Percentiles rank a stretch among this genome's conserved stretches.
These are phyloP conservation scores for Elegia similella DNA, from an alignment of 2,888 invertebrate species.

Conservation along the genomic window DNA sequence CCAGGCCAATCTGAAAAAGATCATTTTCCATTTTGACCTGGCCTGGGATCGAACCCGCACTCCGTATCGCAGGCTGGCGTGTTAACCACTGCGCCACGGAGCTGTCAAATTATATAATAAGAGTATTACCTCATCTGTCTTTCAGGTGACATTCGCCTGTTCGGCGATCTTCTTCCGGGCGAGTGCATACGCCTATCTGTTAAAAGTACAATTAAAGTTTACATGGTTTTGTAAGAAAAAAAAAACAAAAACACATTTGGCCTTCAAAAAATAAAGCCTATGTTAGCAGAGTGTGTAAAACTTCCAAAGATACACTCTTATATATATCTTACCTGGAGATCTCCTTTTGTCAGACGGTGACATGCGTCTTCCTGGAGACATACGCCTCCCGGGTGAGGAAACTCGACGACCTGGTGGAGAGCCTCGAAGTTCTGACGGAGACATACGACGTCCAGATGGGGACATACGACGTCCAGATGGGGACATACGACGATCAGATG, in stretches of 20 bases:
- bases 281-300: no score
- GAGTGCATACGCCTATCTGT: slow-evolving; percentile 2
- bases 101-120: background rate
- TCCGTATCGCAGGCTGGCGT: no score
- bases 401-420: slow-evolving; percentile 30
- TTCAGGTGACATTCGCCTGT: slow-evolving; percentile 28
- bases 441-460: slow-evolving; percentile 31
- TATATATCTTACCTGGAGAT: slow-evolving; percentile 24
- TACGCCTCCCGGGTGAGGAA: slow-evolving; percentile 23
- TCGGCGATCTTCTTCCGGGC: slow-evolving; percentile 22
- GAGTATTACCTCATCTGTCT: slow-evolving; percentile 23
- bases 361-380: slow-evolving; percentile 29
- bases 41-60: no score
- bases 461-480: slow-evolving; percentile 25
- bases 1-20: no score
- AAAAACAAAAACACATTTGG: no score
- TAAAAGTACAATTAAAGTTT: background rate
- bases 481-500: slow-evolving; percentile 28
- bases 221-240: background rate
- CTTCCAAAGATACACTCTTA: no score
- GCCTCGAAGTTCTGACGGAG: slow-evolving; percentile 29
- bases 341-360: slow-evolving; percentile 30
- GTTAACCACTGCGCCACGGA: no score
- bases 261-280: no score
- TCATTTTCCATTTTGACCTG: no score